These are phyloP conservation scores for Phengaris arion DNA, from an alignment of 2,888 invertebrate species.

Conservation along the genomic window DNA sequence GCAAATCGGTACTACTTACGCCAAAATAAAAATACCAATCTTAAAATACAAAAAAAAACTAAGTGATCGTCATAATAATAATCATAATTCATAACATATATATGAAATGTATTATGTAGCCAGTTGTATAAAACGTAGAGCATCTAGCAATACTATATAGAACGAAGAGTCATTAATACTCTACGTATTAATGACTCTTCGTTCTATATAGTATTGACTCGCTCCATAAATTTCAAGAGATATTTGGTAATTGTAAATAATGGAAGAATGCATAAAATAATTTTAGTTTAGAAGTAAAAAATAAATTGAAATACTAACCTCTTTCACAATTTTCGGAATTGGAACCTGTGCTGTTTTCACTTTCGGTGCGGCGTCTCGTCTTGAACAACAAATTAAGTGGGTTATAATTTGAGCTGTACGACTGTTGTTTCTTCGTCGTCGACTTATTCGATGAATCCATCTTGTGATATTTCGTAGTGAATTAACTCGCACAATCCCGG, in stretches of 20 bases:
- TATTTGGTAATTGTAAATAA: background rate
- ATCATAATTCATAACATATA: background rate
- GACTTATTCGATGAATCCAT: conserved; percentile 64
- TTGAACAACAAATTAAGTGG: conserved; percentile 71
- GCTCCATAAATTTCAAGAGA: background rate
- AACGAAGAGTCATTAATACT: too few relatives aligned
- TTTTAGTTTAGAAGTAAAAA: background rate
- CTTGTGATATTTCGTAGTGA: conserved; percentile 31
- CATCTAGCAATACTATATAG: too few relatives aligned
- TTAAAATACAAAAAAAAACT: background rate
- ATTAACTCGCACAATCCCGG: conserved; percentile 8
- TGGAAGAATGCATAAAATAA: background rate
- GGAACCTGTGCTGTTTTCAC: conserved; percentile 67
- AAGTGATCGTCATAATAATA: background rate
- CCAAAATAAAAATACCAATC: background rate
- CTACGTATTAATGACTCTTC: background rate
- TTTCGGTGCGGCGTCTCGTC: conserved; percentile 63
- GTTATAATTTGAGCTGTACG: conserved; percentile 53
- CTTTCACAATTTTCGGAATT: conserved; percentile 56
- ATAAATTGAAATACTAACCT: conserved; percentile 45
- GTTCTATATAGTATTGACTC: background rate
- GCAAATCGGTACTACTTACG: background rate
- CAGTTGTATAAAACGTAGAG: background rate
- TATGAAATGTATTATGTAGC: background rate
- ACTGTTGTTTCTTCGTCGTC: conserved; percentile 50